phyloP scores from a whole-genome alignment of 2,888 invertebrate genomes.

The Incurvaria masculella region DNA sequence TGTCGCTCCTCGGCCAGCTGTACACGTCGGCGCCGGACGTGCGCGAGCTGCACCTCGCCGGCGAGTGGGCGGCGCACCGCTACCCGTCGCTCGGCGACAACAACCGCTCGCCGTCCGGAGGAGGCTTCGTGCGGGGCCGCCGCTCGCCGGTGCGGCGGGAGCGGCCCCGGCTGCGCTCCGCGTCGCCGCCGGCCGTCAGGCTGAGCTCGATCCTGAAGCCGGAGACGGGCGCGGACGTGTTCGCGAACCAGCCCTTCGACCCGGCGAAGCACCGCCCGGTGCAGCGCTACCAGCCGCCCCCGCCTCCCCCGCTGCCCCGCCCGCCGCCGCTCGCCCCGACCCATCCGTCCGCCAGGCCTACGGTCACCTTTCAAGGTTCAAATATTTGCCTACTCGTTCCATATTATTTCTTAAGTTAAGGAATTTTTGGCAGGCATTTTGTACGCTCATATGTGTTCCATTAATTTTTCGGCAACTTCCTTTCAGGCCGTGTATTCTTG shows the following conservation, averaged over 20 bases:
- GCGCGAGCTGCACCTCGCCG: constrained; percentile 70
- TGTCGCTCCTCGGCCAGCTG: constrained; percentile 71
- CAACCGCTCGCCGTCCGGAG: constrained; percentile 58
- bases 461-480: constrained; percentile 4
- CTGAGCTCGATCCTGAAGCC: constrained; percentile 46
- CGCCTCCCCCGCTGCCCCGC: constrained; percentile 52
- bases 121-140: constrained; percentile 28
- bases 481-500: no score
- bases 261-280: constrained; percentile 72
- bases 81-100: constrained; percentile 70
- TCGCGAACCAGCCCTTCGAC: constrained; percentile 68
- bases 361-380: constrained; percentile 74
- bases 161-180: constrained; percentile 30
- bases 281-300: constrained; percentile 71
- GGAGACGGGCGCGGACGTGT: constrained; percentile 41
- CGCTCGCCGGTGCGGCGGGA: constrained; percentile 42
- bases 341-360: constrained; percentile 57
- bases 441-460: neutral
- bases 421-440: neutral
- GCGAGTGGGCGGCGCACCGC: constrained; percentile 77
- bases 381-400: no score
- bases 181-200: constrained; percentile 38
- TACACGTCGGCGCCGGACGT: constrained; percentile 80
- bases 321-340: constrained; percentile 46
- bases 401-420: no score